Evolutionary conservation across 2,113 vertebrate species (phyloP).

Genomic region (Pterocles burchelli): DNA sequence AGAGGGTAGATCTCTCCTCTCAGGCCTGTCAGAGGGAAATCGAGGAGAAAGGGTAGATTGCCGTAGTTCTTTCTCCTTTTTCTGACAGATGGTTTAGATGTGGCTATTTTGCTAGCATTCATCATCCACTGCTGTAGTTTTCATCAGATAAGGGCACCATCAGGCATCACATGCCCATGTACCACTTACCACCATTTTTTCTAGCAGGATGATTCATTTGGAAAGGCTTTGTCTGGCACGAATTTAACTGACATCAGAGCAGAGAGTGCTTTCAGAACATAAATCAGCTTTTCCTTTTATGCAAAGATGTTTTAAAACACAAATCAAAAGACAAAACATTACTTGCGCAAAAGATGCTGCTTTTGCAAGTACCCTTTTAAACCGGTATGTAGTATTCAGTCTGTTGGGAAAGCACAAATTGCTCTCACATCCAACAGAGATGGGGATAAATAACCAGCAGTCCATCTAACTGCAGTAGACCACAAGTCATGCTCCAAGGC

Average conservation of each 20-base stretch:
- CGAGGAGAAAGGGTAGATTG: not conserved
- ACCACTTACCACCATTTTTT: not conserved
- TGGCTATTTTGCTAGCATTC: not conserved
- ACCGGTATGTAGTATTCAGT: not conserved
- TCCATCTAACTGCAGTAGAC: not conserved
- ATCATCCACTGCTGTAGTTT: not conserved
- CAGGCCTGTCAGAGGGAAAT: not conserved
- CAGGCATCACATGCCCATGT: not conserved
- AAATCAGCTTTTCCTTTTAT: not conserved
- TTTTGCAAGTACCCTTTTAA: not conserved
- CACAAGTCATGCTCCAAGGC: not conserved
- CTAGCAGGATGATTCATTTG: not conserved
- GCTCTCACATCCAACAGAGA: not conserved
- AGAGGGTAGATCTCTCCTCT: not conserved
- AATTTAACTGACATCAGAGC: not conserved
- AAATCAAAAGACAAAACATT: not conserved
- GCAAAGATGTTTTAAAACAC: not conserved
- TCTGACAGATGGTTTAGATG: not conserved
- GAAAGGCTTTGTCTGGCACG: not conserved
- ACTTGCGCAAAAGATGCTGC: not conserved
- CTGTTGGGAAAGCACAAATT: not conserved
- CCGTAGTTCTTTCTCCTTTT: not conserved
- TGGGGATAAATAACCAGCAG: not conserved
- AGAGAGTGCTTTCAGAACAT: not conserved
- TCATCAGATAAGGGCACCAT: not conserved